Evolutionary conservation across 2,113 vertebrate species (phyloP), one percentile per base, ranked within the genome.

Genomic region (Ahaetulla prasina): DNA sequence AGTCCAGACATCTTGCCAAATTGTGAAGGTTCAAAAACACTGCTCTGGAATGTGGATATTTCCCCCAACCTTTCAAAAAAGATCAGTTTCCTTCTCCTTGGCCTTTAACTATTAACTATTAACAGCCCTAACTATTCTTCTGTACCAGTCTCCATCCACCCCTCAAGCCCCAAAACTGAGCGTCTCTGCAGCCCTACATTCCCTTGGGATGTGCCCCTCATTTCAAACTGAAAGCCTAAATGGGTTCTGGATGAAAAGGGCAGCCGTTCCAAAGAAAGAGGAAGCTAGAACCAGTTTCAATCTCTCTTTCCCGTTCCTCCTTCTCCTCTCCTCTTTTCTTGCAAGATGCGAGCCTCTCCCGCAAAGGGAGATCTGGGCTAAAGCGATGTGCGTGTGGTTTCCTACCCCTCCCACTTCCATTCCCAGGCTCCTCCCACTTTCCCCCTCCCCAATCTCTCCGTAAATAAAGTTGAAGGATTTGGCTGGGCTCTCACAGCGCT

Each of bases 401-500:
- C 68, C n/a, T 35, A 16, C 35, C 3, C 68, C n/a, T 1, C 5
- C 63, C 6, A 5, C 16, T n/a, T 18, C 14, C 94, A 92, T 94
- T 9, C 22, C 12, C 90, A 91, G 1, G 96, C 96, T 95, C 97
- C 97, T 96, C 96, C 97, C 96, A 2, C 87, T 2, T 92, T 0
- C 86, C 0, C 12, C 93, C 90, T 91, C 95, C 92, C 25, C 49
- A 30, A 57, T 47, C 91, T 23, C 52, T 57, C 87, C 43, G 95
- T 96, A 95, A 96, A 97, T 97, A 97, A 97, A 97, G 97, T 97
- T 96, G 96, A 95, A 91, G 92, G 94, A 91, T 96, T 92, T 91
- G 95, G 54, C 96, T 11, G 96, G 18, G 94, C 23, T 93, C 94
- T 63, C 55, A 50, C 95, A 3, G 91, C 93, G 95, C 85, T 1